Evolutionary conservation across 2,113 vertebrate genomes (phyloP), one percentile per base, ranked within the genome.

Genomic region (Crotalus tigris): DNA sequence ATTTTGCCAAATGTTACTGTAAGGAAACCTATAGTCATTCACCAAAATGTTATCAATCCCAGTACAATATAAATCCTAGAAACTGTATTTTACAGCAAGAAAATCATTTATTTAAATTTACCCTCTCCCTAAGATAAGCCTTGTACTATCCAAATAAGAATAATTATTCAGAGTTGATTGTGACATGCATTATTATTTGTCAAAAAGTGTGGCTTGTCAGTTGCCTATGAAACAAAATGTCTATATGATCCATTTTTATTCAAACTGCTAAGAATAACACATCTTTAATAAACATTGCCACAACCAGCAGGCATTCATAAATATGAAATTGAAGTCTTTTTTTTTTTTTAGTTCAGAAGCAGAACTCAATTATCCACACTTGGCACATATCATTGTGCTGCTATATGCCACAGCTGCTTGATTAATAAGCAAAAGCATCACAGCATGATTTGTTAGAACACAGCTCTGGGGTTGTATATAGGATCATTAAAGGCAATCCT

Each of bases 401-500:
- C 94, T 89, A 26, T 54, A 85, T 93, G 95, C 90, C 94, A 96
- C 93, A 93, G 94, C 95, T 95, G 92, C 6, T 75, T 92, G 95
- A 97, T 97, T 97, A 97, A 96, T 97, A 87, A 61, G 29, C 95
- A 95, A 21, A 17, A 96, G 53, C 87, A 96, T 97, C 91, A 12
- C 91, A 81, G 90, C 24, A 33, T 96, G 96, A 98, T 97, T 96
- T 96, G 92, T 95, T 96, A 93, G 95, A 97, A 97, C 97, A 97
- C 95, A 96, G 75, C 91, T 93, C 95, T 90, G 91, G 94, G 93
- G 94, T 95, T 95, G 57, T 90, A 23, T 90, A 24, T n/a, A 64
- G 51, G 94, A 94, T 97, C 55, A 8, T 96, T 98, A 95, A 95
- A 96, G 91, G 90, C 69, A 95, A 61, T 44, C 95, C 93, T 86